Base-by-base conservation (phyloP, 2,888 invertebrate species). In the Drosophila prostipennis region DNA sequence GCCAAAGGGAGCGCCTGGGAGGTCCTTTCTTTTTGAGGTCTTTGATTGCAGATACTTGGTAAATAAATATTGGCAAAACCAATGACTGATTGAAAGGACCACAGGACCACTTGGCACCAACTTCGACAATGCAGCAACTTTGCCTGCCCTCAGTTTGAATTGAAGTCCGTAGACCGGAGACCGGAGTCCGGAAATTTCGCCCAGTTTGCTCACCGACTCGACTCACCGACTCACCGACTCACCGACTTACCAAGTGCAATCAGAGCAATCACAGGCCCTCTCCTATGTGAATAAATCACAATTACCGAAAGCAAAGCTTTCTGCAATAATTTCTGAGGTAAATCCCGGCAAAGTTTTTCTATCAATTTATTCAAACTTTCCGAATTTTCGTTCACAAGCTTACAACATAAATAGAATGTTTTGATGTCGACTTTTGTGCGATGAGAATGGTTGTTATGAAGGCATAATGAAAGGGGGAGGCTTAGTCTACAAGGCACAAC, bases 21-120 rank as follows among this genome's bases (percentile, higher is more conserved):
- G 61, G 26, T 53, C 65, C 26, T 46, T 65, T 65, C 64, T 64
- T 64, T 53, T 43, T 37, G 36, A 34, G 65, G 65, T 46, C 64
- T 69, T 76, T 80, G 78, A 80, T 80, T 80, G 76, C 74, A 78
- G 69, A 65, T 76, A 56, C 64, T 80, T 58, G 63, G 78, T 80
- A 80, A 80, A 83, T 80, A 80, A 80, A 80, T 83, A 80, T 80
- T 80, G 80, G 60, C 61, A 51, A 83, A 80, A 72, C 76, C 78
- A 80, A 80, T 69, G 68, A 60, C 78, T 80, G 83, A 80, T 67
- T 67, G 67, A 67, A 68, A 54, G 65, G 65, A 55, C 65, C 65
- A 54, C 46, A 67, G 67, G 65, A 67, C 46, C 64, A 61, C 64
- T 64, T 64, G 64, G 64, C 64, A 45, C 45, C 37, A 45, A 64